These are phyloP conservation scores for Labroides dimidiatus DNA, from an alignment of 2,797 vertebrate species.

Conservation along the genomic window DNA sequence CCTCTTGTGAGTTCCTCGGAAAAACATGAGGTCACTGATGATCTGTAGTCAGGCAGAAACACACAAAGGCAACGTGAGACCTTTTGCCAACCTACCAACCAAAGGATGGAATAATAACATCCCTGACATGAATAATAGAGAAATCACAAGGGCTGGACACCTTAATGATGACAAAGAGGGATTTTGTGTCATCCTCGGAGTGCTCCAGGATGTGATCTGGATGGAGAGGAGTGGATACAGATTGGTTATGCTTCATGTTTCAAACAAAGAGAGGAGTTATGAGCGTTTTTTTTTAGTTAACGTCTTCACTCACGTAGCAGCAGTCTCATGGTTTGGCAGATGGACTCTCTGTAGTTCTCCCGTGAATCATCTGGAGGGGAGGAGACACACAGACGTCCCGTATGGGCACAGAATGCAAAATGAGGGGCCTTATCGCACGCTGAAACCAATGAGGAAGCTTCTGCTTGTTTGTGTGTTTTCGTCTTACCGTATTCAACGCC, in stretches of 20 bases:
- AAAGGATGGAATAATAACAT: constrained; percentile 14
- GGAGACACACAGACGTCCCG: constrained; percentile 57
- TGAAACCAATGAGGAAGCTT: constrained; percentile 11
- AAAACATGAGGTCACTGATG: constrained; percentile 94
- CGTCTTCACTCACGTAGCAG: constrained; percentile 91
- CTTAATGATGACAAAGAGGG: constrained; percentile 97
- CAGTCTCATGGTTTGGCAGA: constrained; percentile 92
- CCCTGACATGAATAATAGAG: constrained; percentile 34
- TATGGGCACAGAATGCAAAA: constrained; percentile 61
- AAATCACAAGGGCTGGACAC: constrained; percentile 71
- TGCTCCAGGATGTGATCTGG: constrained; percentile 93
- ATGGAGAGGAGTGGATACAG: constrained; percentile 22
- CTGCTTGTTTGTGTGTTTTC: background rate
- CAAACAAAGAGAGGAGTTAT: constrained; percentile 16
- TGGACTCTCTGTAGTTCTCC: constrained; percentile 93
- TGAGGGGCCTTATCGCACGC: constrained; percentile 48
- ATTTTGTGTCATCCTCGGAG: constrained; percentile 98
- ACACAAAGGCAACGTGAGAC: constrained; percentile 48
- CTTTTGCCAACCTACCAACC: constrained; percentile 6
- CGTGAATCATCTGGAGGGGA: constrained; percentile 87
- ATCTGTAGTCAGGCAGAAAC: constrained; percentile 82
- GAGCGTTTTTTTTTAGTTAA: constrained; percentile 16
- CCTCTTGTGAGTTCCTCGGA: constrained; percentile 95
- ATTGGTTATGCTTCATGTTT: constrained; percentile 31
- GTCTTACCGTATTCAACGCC: constrained; percentile 92